A percentile compares a stretch with the other conserved stretches of the same genome.
phyloP scores from a whole-genome alignment of 1,140 invertebrate species.

The Chionoecetes opilio region DNA sequence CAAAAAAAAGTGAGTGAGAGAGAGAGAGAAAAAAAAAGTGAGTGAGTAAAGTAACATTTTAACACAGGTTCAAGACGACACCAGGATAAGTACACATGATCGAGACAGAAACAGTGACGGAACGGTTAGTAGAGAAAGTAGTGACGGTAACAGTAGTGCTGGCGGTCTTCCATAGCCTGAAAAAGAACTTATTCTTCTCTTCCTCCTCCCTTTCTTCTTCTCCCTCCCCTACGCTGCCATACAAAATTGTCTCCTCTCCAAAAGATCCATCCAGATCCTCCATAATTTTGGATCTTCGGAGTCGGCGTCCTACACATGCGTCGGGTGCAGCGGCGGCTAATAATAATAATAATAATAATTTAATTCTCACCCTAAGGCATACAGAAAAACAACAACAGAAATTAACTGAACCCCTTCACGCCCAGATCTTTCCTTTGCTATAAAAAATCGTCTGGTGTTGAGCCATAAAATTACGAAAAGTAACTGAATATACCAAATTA shows the following conservation, averaged over 20 bases:
- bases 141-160: constrained; percentile 65
- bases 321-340: background rate
- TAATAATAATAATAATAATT: too few relatives aligned
- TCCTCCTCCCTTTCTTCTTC: background rate
- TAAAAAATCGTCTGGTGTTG: too few relatives aligned
- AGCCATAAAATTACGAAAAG: too few relatives aligned
- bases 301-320: background rate
- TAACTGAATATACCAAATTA: too few relatives aligned
- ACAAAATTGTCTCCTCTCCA: background rate
- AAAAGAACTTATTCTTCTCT: constrained; percentile 48
- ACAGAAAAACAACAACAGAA: too few relatives aligned
- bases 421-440: too few relatives aligned
- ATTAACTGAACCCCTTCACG: too few relatives aligned
- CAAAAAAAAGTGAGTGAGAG: background rate
- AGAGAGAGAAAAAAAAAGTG: background rate
- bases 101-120: constrained; percentile 65
- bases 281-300: background rate
- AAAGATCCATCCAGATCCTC: background rate
- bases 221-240: background rate
- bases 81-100: constrained; percentile 48
- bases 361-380: too few relatives aligned
- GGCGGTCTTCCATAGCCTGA: constrained; percentile 55
- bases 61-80: constrained; percentile 18
- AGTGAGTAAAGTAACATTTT: background rate
- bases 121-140: constrained; percentile 68